phyloP scores from a whole-genome alignment of 2,113 vertebrate species.

The Xiphophorus couchianus region DNA sequence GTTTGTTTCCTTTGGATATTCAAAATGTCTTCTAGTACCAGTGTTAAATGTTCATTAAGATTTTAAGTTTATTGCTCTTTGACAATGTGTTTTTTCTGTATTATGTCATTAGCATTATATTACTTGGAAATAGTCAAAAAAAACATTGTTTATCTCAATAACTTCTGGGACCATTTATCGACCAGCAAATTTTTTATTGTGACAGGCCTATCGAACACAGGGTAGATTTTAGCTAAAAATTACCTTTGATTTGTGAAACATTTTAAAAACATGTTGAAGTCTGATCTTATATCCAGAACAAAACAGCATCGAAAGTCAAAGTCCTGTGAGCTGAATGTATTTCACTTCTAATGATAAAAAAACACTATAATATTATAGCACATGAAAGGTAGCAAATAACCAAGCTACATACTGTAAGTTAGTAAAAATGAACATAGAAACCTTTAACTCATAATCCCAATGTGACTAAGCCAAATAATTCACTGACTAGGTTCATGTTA shows the following conservation, averaged over 20 bases:
- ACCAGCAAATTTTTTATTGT: not conserved
- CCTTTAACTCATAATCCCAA: conserved; percentile 7
- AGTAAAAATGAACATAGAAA: not conserved
- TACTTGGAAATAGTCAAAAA: too few species aligned
- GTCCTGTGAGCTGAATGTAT: not conserved
- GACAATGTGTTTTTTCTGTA: too few species aligned
- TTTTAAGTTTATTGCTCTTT: too few species aligned
- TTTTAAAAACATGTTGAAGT: too few species aligned
- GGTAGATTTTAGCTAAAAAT: not conserved
- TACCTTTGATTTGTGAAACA: too few species aligned
- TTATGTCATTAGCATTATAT: too few species aligned
- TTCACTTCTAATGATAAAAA: not conserved
- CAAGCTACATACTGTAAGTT: not conserved
- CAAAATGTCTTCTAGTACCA: too few species aligned
- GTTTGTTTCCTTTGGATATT: too few species aligned
- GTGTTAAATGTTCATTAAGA: too few species aligned
- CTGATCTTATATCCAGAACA: not conserved
- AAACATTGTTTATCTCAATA: too few species aligned
- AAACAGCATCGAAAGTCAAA: not conserved
- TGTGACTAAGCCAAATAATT: conserved; percentile 22
- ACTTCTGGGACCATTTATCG: too few species aligned
- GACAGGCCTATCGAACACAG: not conserved
- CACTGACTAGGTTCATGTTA: conserved; percentile 47
- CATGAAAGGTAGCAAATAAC: not conserved
- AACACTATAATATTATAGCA: too few species aligned